These are phyloP conservation scores for Coecobrya sp. DNA, from an alignment of 2,888 invertebrate species.

Conservation along the genomic window DNA sequence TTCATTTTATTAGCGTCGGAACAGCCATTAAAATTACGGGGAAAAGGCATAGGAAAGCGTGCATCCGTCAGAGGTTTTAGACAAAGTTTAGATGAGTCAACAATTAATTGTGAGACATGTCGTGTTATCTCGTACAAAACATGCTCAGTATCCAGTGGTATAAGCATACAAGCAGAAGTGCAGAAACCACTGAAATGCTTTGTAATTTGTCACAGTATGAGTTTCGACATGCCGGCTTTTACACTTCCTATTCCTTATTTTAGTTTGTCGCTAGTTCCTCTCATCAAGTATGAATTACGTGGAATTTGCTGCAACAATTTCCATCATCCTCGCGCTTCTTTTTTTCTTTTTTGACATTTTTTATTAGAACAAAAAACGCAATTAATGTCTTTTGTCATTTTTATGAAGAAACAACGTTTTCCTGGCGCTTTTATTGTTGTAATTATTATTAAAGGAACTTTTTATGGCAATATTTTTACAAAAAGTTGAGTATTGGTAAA, in stretches of 20 bases:
- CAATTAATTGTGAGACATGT: conserved; percentile 36
- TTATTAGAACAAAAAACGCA: conserved; percentile 46
- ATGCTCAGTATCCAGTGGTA: conserved; percentile 5
- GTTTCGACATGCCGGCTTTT: conserved; percentile 66
- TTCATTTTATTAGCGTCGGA: conserved; percentile 54
- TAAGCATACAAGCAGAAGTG: not conserved
- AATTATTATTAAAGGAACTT: conserved; percentile 45
- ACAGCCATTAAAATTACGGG: conserved; percentile 49
- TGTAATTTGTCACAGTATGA: conserved; percentile 61
- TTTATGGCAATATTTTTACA: conserved; percentile 41
- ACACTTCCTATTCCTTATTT: conserved; percentile 72
- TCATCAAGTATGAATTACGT: conserved; percentile 14
- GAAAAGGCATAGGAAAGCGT: conserved; percentile 4
- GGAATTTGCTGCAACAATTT: not conserved
- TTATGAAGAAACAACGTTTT: conserved; percentile 59
- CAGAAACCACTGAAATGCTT: not conserved
- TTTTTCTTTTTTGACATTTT: conserved; percentile 60
- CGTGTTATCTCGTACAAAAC: not conserved
- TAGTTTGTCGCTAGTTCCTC: not conserved
- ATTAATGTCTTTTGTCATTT: conserved; percentile 66
- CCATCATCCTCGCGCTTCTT: conserved; percentile 49
- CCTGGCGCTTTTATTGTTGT: conserved; percentile 59
- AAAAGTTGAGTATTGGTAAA: conserved; percentile 42
- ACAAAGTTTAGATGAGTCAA: conserved; percentile 17
- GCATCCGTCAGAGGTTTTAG: not conserved